Percentiles rank a stretch among this genome's conserved stretches.
Evolutionary conservation across 2,888 invertebrate genomes (phyloP).

Genomic region (Eristalinus aeneus): DNA sequence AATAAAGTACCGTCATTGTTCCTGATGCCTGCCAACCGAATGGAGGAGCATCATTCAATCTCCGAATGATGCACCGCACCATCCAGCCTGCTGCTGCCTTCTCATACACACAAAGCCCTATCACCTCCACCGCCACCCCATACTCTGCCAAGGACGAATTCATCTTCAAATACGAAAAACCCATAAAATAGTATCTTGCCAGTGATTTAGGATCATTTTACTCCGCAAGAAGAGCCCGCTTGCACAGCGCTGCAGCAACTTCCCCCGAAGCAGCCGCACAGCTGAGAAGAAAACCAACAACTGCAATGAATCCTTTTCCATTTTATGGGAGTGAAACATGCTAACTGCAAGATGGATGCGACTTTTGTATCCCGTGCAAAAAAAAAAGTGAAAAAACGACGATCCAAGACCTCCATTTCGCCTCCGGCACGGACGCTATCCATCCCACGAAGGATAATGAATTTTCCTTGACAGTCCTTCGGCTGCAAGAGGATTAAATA

Average conservation of each 20-base stretch:
- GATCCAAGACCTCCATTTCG: background rate
- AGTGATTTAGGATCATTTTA: conserved; percentile 70
- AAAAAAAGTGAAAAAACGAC: conserved; percentile 33
- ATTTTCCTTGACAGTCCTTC: conserved; percentile 44
- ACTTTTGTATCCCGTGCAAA: conserved; percentile 66
- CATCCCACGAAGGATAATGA: conserved; percentile 42
- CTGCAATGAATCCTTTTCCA: conserved; percentile 65
- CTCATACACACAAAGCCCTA: background rate
- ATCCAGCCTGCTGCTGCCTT: background rate
- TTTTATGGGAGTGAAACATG: conserved; percentile 71
- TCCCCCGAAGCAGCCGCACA: background rate
- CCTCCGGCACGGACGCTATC: background rate
- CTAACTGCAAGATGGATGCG: conserved; percentile 70
- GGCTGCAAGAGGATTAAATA: conserved; percentile 42
- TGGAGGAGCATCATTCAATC: conserved; percentile 57
- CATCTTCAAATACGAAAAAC: conserved; percentile 54
- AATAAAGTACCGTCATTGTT: conserved; percentile 66
- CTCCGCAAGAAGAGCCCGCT: conserved; percentile 17
- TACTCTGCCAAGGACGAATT: conserved; percentile 55
- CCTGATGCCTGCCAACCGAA: conserved; percentile 47
- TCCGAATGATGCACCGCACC: conserved; percentile 7
- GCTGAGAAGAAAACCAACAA: conserved; percentile 19
- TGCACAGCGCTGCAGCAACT: conserved; percentile 28
- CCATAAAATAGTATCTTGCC: conserved; percentile 66
- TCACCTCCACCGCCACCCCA: background rate